These are phyloP conservation scores for Chlamydotis undulata DNA, from an alignment of 2,113 vertebrate genomes.

Conservation along the genomic window DNA sequence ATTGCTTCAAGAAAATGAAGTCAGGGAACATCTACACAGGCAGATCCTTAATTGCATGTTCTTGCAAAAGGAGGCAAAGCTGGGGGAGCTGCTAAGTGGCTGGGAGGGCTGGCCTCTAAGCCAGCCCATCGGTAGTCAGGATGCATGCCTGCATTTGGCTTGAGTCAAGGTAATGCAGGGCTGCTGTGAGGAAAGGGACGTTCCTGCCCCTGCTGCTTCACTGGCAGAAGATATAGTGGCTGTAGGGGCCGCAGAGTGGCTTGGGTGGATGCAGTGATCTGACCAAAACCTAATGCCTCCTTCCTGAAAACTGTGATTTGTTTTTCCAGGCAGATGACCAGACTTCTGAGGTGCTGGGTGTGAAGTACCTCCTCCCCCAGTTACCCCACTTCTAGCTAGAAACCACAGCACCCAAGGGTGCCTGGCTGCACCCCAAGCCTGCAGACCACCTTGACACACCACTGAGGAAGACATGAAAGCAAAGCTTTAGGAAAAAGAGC, in stretches of 20 bases:
- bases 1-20: background rate
- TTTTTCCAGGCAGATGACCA: background rate
- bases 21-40: background rate
- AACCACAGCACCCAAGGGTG: background rate
- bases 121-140: background rate
- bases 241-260: background rate
- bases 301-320: background rate
- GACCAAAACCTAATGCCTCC: background rate
- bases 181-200: background rate
- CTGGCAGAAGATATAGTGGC: background rate
- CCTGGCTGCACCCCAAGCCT: background rate
- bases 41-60: background rate
- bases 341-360: background rate
- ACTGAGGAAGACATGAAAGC: background rate
- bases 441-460: background rate
- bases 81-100: background rate
- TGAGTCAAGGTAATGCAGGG: background rate
- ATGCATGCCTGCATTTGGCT: background rate
- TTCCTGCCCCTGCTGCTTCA: background rate
- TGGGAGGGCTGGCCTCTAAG: background rate
- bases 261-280: background rate
- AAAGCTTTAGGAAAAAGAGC: background rate
- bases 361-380: background rate
- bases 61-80: background rate
- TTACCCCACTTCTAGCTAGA: background rate